phyloP scores from a whole-genome alignment of 1,140 invertebrate species.

The Scaptomyza hsui region DNA sequence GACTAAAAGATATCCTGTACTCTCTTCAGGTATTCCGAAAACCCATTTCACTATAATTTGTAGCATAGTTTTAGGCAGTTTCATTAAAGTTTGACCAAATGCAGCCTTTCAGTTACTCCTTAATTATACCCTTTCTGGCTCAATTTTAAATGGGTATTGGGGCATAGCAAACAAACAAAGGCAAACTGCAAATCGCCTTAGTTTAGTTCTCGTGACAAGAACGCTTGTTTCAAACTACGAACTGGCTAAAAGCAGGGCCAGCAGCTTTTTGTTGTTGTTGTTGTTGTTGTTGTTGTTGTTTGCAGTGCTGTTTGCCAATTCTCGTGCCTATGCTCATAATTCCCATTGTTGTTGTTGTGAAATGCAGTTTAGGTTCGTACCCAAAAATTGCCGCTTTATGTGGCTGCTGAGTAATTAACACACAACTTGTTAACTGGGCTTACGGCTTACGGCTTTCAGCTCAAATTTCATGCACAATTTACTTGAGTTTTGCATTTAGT shows the following conservation, averaged over 20 bases:
- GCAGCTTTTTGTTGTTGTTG: too few relatives aligned
- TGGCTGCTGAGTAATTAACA: conserved; percentile 36
- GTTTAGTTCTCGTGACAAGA: conserved; percentile 5
- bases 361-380: conserved; percentile 3
- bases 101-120: not conserved
- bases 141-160: conserved; percentile 2
- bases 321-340: not conserved
- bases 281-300: not conserved
- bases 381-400: conserved; percentile 24
- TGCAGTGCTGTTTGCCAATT: not conserved
- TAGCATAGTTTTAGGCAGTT: too few relatives aligned
- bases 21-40: too few relatives aligned
- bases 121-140: not conserved
- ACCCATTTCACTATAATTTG: too few relatives aligned
- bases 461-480: conserved; percentile 46
- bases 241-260: not conserved
- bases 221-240: not conserved
- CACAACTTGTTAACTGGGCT: conserved; percentile 35
- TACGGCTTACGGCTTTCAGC: not conserved
- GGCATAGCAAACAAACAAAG: conserved; percentile 1
- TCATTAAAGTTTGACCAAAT: too few relatives aligned
- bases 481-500: conserved; percentile 21
- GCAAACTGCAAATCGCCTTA: conserved; percentile 6
- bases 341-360: not conserved
- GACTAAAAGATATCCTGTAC: not conserved